Percentiles rank a stretch among this genome's conserved stretches.
These are phyloP conservation scores for Dasyornis broadbenti DNA, from an alignment of 2,113 vertebrate species.

Conservation along the genomic window DNA sequence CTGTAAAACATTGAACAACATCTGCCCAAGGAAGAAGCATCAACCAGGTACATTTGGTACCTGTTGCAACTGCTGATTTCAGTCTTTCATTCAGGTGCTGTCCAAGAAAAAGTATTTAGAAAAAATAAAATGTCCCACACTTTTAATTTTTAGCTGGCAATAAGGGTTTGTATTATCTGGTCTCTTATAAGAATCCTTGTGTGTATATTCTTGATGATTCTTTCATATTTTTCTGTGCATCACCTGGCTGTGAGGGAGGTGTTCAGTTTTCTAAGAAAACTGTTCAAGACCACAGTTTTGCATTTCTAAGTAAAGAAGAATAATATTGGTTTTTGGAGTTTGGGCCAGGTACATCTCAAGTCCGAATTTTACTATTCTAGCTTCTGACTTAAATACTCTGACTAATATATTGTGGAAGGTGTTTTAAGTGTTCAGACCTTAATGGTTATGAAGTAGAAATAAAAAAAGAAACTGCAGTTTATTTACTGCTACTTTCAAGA, in stretches of 20 bases:
- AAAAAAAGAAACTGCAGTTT: not conserved
- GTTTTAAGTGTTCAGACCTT: not conserved
- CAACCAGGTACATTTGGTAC: not conserved
- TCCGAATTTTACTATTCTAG: not conserved
- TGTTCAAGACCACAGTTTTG: not conserved
- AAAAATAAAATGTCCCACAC: not conserved
- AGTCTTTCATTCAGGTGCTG: not conserved
- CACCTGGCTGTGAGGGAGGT: not conserved
- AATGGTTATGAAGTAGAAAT: not conserved
- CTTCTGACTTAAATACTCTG: not conserved
- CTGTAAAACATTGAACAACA: accelerated
- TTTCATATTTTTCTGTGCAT: not conserved
- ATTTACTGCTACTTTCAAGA: not conserved
- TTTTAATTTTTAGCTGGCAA: not conserved
- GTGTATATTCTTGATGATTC: not conserved
- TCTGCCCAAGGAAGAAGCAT: not conserved
- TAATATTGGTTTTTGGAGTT: not conserved
- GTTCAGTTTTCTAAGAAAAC: not conserved
- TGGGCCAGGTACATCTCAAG: not conserved
- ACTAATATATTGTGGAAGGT: not conserved
- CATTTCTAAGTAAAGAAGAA: not conserved
- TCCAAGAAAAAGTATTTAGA: not conserved
- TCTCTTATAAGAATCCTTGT: not conserved
- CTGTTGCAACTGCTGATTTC: not conserved
- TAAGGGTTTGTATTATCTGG: not conserved